Percentiles rank a stretch among this genome's conserved stretches.
phyloP scores from a whole-genome alignment of 2,888 invertebrate species.

The Platynereis dumerilii region DNA sequence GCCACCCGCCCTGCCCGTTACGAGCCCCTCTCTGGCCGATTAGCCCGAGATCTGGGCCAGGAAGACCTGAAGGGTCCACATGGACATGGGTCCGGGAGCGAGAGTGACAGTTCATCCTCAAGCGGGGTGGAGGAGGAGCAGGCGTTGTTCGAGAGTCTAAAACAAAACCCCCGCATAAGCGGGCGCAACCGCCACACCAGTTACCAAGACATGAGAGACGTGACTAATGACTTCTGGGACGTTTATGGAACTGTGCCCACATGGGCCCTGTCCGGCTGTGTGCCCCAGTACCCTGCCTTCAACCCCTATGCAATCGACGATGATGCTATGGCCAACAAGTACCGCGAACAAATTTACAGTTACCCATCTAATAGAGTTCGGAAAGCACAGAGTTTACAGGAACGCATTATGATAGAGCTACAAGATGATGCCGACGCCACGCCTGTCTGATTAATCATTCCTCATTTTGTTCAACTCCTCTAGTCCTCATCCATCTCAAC shows the following conservation, averaged over 20 bases:
- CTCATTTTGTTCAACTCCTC: too few relatives aligned
- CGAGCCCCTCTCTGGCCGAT: background rate
- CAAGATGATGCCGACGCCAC: conserved; percentile 28
- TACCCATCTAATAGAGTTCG: conserved; percentile 8
- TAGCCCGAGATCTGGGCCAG: background rate
- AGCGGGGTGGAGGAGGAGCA: conserved; percentile 24
- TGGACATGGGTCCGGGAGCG: background rate
- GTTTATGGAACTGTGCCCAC: conserved; percentile 1
- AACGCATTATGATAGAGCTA: conserved; percentile 11
- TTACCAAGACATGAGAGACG: background rate
- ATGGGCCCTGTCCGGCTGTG: conserved; percentile 9
- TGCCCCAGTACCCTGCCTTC: conserved; percentile 21
- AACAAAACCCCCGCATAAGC: conserved; percentile 19
- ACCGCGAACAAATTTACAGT: conserved; percentile 8
- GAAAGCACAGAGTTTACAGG: conserved; percentile 15
- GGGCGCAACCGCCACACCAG: conserved; percentile 3
- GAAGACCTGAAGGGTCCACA: background rate
- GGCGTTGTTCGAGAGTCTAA: conserved; percentile 25
- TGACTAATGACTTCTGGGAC: conserved; percentile 2
- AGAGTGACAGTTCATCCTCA: conserved; percentile 19
- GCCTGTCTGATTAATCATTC: conserved; percentile 15
- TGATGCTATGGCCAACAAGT: conserved; percentile 14
- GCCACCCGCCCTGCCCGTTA: background rate
- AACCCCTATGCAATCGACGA: conserved; percentile 25
- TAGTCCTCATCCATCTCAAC: too few relatives aligned